Conservation (phyloP, 1,140 invertebrate species). For the Oedothorax gibbosus region DNA sequence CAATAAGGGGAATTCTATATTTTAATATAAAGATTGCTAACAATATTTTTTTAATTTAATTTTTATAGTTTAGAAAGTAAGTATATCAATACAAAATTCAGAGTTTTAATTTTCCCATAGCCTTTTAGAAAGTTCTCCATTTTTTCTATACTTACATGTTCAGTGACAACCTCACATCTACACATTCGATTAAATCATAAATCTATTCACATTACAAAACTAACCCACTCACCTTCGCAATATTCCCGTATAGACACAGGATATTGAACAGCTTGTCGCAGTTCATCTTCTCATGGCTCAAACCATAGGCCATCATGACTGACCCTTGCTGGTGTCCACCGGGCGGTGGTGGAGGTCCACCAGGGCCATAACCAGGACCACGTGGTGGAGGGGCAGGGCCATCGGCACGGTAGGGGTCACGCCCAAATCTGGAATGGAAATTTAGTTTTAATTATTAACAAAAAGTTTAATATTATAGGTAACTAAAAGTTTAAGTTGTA, state of each 20-base stretch:
- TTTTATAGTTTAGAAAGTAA: too few species aligned
- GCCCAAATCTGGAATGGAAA: constrained; percentile 43
- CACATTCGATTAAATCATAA: not conserved
- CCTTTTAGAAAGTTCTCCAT: too few species aligned
- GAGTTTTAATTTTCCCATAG: too few species aligned
- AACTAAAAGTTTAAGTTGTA: too few species aligned
- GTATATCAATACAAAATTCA: too few species aligned
- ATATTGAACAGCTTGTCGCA: constrained; percentile 98
- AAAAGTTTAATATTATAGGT: too few species aligned
- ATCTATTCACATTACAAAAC: not conserved
- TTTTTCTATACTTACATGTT: too few species aligned
- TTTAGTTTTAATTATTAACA: too few species aligned
- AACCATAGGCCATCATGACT: constrained; percentile 98
- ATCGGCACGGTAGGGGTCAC: constrained; percentile 62
- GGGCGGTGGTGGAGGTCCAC: constrained; percentile 63
- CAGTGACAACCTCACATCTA: too few species aligned
- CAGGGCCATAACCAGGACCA: constrained; percentile 62
- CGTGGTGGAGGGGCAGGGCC: constrained; percentile 61
- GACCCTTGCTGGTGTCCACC: constrained; percentile 72
- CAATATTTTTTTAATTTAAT: too few species aligned
- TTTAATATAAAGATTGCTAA: too few species aligned
- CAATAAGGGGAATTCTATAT: too few species aligned
- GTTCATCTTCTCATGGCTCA: constrained; percentile 93
- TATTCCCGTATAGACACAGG: constrained; percentile 98
- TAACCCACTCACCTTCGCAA: constrained; percentile 83